phyloP scores from a whole-genome alignment of 2,113 vertebrate species.

The Monopterus albus region DNA sequence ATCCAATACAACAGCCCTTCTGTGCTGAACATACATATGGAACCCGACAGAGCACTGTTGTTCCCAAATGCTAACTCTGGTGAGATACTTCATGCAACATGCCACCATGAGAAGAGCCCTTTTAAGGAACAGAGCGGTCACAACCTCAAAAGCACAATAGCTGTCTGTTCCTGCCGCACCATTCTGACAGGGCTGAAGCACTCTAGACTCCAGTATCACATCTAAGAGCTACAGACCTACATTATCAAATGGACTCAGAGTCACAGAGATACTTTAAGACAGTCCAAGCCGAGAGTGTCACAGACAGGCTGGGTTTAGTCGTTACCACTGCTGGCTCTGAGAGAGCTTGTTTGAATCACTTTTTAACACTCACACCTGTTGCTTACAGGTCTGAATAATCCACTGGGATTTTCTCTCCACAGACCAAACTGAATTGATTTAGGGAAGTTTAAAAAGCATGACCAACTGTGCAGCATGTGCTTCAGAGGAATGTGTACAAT shows the following conservation, averaged over 20 bases:
- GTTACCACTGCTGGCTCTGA: not conserved
- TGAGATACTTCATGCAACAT: slow-evolving; percentile 70
- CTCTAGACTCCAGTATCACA: slow-evolving; percentile 50
- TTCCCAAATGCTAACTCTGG: slow-evolving; percentile 72
- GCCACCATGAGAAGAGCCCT: slow-evolving; percentile 71
- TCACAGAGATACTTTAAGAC: slow-evolving; percentile 20
- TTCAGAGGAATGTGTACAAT: slow-evolving; percentile 60
- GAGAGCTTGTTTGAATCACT: slow-evolving; percentile 19
- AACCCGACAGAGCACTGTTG: slow-evolving; percentile 80
- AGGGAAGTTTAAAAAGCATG: slow-evolving; percentile 62
- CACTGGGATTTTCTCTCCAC: slow-evolving; percentile 46
- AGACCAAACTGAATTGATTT: slow-evolving; percentile 70
- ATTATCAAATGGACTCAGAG: slow-evolving; percentile 50
- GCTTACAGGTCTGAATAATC: slow-evolving; percentile 49
- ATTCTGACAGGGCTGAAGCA: slow-evolving; percentile 32
- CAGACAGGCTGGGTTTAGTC: slow-evolving; percentile 15
- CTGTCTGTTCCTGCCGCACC: slow-evolving; percentile 67
- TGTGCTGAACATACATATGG: slow-evolving; percentile 64
- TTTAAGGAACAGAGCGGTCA: slow-evolving; percentile 62
- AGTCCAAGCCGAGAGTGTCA: slow-evolving; percentile 52
- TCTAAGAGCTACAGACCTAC: slow-evolving; percentile 41
- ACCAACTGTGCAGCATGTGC: slow-evolving; percentile 64
- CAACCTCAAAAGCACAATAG: slow-evolving; percentile 74
- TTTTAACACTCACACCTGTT: slow-evolving; percentile 57
- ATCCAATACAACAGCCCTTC: slow-evolving; percentile 68